Conservation (phyloP, 2,113 vertebrate species). For the Microtus montanus region DNA sequence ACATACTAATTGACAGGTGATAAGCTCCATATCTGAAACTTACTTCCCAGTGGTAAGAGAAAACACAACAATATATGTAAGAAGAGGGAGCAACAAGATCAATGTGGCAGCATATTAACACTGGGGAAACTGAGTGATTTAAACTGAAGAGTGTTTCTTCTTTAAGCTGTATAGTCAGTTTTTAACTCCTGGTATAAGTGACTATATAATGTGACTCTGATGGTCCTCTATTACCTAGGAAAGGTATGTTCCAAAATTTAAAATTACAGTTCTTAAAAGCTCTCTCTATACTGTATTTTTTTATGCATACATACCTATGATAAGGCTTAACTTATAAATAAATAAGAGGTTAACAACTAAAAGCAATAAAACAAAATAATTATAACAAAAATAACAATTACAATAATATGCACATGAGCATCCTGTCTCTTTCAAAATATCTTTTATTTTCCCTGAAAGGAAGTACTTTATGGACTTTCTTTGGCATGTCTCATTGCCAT, state of each 20-base stretch:
- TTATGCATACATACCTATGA: neutral
- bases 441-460: neutral
- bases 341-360: neutral
- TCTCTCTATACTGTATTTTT: neutral
- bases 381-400: neutral
- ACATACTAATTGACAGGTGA: neutral
- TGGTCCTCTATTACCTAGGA: neutral
- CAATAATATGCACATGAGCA: neutral
- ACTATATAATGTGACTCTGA: neutral
- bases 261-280: neutral
- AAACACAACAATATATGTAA: neutral
- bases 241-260: neutral
- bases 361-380: neutral
- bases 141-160: neutral
- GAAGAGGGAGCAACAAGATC: neutral
- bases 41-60: neutral
- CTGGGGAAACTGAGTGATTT: neutral
- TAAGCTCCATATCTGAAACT: neutral
- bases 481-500: neutral
- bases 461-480: neutral
- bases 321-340: neutral
- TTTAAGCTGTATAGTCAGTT: neutral
- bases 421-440: neutral
- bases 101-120: neutral
- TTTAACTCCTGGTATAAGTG: neutral